Evolutionary conservation across 1,140 invertebrate species (phyloP).

Genomic region (Teleopsis dalmanni): DNA sequence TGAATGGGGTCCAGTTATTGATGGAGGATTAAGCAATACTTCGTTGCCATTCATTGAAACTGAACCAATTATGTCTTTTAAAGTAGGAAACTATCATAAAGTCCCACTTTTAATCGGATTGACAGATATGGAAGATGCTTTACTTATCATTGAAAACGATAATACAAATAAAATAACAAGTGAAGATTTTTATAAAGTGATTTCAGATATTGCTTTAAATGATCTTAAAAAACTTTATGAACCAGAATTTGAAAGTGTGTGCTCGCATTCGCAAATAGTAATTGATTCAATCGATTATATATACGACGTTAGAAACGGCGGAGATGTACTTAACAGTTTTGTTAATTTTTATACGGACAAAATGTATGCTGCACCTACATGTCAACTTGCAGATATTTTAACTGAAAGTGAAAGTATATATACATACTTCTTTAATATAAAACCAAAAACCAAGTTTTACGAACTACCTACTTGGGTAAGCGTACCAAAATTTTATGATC

Average conservation of each 20-base stretch:
- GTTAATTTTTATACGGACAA: constrained; percentile 65
- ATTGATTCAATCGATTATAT: constrained; percentile 66
- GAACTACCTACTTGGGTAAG: constrained; percentile 64
- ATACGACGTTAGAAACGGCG: constrained; percentile 56
- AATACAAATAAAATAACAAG: constrained; percentile 47
- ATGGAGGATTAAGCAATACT: constrained; percentile 59
- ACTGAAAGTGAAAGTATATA: constrained; percentile 54
- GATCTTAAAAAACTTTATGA: constrained; percentile 49
- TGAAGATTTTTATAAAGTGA: constrained; percentile 51
- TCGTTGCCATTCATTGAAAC: constrained; percentile 58
- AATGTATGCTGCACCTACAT: constrained; percentile 61
- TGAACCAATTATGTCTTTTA: constrained; percentile 54
- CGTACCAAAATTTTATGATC: constrained; percentile 70
- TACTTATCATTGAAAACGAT: constrained; percentile 52
- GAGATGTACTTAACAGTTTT: constrained; percentile 44
- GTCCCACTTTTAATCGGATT: constrained; percentile 66
- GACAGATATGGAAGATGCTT: constrained; percentile 69
- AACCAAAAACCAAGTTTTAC: constrained; percentile 55
- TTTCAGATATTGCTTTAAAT: constrained; percentile 49
- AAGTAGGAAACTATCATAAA: constrained; percentile 51
- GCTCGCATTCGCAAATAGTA: constrained; percentile 62
- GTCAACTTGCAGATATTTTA: constrained; percentile 55
- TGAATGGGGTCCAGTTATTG: constrained; percentile 69
- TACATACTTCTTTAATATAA: constrained; percentile 68
- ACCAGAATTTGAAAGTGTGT: constrained; percentile 49